Base-by-base conservation (phyloP, 1,140 invertebrate genomes). In the Temnothorax curvispinosus region DNA sequence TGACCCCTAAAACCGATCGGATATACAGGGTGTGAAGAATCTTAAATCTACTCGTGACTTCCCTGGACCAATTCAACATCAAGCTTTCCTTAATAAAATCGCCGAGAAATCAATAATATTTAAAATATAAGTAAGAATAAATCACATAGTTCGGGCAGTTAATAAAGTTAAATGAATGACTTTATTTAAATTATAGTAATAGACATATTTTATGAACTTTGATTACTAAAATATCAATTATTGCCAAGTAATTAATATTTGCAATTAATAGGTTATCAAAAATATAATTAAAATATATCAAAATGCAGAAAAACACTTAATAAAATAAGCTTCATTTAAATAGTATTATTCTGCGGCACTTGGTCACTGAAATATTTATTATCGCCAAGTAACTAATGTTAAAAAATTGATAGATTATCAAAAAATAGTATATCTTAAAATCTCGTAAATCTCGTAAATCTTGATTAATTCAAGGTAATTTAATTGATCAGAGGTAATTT, bases 1-100 rank as follows among this genome's bases (percentile, higher is more conserved):
- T 89, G 88, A 85, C 81, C 80, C 87, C 75, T 78, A 64, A 80
- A 89, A 87, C 71, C 85, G 67, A 89, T 58, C 84, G 76, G 8
- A 2, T 41, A 8, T 50, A 65, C 32, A 11, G 44, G 47, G 44
- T 38, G 77, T 38, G 4, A 21, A 27, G 8, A 44, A 62, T n/a
- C 5, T 47, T 13, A 15, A 3, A 11, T 18, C 65, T 9, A 27
- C 13, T 32, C 15, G 5, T 5, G 13, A 52, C n/a, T 78, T 65
- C 18, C n/a, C 18, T n/a, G 27, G 32, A 54, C 0, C 71, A 38
- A 74, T 54, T 5, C 9, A 54, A 38, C 38, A 8, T 27, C n/a
- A 18, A 67, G 8, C 15, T 15, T 78, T 38, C 5, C 41, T 32
- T 3, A 32, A 47, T n/a, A 35, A 47, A 78, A 78, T 15, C 0